Base-by-base conservation (phyloP, 1,140 invertebrate species). In the Tribolium castaneum region DNA sequence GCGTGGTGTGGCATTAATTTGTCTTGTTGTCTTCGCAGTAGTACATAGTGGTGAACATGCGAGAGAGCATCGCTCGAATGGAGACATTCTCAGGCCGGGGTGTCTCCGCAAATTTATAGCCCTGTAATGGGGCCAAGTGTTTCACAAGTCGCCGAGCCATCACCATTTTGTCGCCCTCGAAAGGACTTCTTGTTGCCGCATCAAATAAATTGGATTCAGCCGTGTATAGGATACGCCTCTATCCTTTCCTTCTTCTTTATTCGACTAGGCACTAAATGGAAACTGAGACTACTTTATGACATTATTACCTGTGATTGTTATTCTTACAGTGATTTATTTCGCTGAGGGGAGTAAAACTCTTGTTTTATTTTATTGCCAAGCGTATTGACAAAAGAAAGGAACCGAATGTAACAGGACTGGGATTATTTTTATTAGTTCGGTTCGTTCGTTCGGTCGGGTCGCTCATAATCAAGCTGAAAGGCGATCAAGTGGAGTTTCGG, bases 101-200 rank as follows among this genome's bases (percentile, higher is more conserved):
- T 70, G 75, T 72, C 52, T 66, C 16, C 49, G 62, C 74, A 85
- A 84, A 86, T 86, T 86, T 86, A 86, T 86, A 50, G 86, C 84
- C 80, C 85, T 86, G 85, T 86, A 86, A 86, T 86, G 83, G 85
- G 86, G 84, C 84, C 84, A 86, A 86, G 83, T 86, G 85, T 82
- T 86, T 86, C 85, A 80, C 84, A 83, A 84, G 80, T 84, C 84
- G 82, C 82, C 83, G 79, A 78, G 80, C 83, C 83, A 85, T 85
- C 84, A 85, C 84, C 84, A 85, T 85, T 85, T 85, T 84, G 84
- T 85, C 84, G 82, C 81, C 80, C 78, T 19, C 77, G 75, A 82
- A 79, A 82, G 80, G 80, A 81, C 81, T 82, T 82, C 82, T 84
- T 84, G 82, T 82, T 81, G 80, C 78, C 77, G 75, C 80, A 82